These are phyloP conservation scores for Lysandra coridon DNA, from an alignment of 2,888 invertebrate genomes.

Conservation along the genomic window DNA sequence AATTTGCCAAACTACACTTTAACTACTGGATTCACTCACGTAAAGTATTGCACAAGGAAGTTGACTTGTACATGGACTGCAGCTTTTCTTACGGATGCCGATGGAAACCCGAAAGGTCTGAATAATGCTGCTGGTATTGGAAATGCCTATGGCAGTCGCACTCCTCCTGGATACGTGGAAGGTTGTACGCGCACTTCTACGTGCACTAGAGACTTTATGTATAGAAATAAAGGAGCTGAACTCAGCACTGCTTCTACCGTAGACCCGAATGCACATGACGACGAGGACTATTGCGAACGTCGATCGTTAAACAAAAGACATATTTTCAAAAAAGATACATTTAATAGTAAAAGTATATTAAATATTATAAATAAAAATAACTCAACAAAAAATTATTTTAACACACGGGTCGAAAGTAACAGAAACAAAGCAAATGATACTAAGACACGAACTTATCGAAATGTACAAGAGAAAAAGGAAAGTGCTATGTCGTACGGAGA, in stretches of 20 bases:
- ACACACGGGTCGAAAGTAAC: not conserved
- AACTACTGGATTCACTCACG: slow-evolving; percentile 56
- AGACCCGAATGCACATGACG: slow-evolving; percentile 43
- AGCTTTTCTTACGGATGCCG: slow-evolving; percentile 48
- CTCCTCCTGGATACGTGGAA: slow-evolving; percentile 68
- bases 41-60: slow-evolving; percentile 66
- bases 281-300: slow-evolving; percentile 71
- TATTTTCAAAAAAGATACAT: slow-evolving; percentile 41
- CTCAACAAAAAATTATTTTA: slow-evolving; percentile 12
- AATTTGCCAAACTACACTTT: slow-evolving; percentile 49
- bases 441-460: slow-evolving; percentile 22
- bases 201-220: slow-evolving; percentile 65
- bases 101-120: slow-evolving; percentile 44
- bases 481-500: slow-evolving; percentile 47
- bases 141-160: slow-evolving; percentile 53
- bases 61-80: slow-evolving; percentile 73
- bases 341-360: slow-evolving; percentile 35
- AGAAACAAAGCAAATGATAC: slow-evolving; percentile 1
- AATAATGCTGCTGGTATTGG: slow-evolving; percentile 41
- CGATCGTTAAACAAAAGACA: slow-evolving; percentile 59
- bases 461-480: slow-evolving; percentile 35
- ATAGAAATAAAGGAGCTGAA: slow-evolving; percentile 60
- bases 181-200: slow-evolving; percentile 72
- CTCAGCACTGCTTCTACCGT: slow-evolving; percentile 41
- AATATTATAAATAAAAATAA: not conserved